These are phyloP conservation scores for human DNA, from an alignment of 2,113 vertebrate species.

Conservation along the genomic window DNA sequence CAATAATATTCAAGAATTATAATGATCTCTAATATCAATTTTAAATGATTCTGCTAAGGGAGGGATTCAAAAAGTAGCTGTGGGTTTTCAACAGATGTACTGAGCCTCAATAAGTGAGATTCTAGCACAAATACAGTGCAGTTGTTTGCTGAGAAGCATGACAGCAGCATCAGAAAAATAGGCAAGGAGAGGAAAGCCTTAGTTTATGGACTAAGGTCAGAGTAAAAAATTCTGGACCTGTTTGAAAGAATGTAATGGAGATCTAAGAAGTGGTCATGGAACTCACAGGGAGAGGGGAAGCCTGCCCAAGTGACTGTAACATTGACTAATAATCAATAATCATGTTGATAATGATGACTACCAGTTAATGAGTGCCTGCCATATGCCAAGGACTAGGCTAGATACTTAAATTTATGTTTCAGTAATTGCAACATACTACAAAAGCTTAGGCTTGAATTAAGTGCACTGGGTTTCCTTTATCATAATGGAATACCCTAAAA, in stretches of 20 bases:
- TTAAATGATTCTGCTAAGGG: neutral
- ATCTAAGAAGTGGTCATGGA: neutral
- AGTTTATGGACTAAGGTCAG: neutral
- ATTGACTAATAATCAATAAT: neutral
- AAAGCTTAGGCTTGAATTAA: neutral
- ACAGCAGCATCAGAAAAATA: neutral
- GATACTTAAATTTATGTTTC: neutral
- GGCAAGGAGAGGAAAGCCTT: neutral
- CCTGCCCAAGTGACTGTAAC: neutral
- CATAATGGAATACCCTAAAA: neutral
- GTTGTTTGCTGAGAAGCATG: neutral
- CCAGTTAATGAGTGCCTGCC: neutral
- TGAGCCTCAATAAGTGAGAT: neutral
- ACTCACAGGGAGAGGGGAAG: neutral
- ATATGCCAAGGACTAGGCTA: neutral
- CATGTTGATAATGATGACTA: neutral
- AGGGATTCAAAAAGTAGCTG: neutral
- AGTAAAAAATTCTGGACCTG: neutral
- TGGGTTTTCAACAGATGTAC: neutral
- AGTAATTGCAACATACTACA: neutral
- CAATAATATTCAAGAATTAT: neutral
- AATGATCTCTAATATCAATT: neutral
- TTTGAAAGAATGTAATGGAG: neutral
- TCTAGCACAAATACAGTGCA: neutral
- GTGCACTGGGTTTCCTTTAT: neutral